Base-by-base conservation (phyloP, 2,888 invertebrate species). In the Ceriagrion tenellum region DNA sequence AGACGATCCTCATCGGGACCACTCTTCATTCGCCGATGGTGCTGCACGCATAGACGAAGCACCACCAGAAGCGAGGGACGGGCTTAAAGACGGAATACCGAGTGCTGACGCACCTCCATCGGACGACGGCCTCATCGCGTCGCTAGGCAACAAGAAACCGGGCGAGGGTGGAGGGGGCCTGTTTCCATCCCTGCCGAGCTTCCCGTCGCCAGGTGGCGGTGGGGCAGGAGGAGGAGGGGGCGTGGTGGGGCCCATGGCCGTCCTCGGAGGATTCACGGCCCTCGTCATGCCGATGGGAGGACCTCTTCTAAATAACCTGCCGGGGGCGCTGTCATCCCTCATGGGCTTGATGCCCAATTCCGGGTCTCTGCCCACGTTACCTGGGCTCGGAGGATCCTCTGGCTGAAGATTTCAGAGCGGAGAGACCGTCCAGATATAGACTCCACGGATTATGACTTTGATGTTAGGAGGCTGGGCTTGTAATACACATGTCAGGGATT, bases 211-310 rank as follows among this genome's bases (percentile, higher is more conserved):
- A n/a, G 93, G 20, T 18, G 69, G 63, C 13, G 26, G 16, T 6
- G 63, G 30, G 47, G 55, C 16, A 4, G 81, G 81, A 1, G 63
- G 35, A 0, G 91, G 91, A 13, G 74, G 93, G 12, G 63, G 69
- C 20, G 26, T 47, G 12, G 30, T 93, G 4, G 93, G 93, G 47
- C 93, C 93, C 26, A 93, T 93, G 69, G 93, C 93, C 3, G 47
- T 93, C 10, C 40, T 93, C 13, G 93, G 93, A 23, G 93, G 93
- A 12, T 93, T 93, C n/a, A 63, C 93, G 12, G 93, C 93, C 0
- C 47, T 93, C 10, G n/a, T 93, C n/a, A 74, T 93, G 93, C 93
- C 93, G 26, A 20, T 93, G 26, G 47, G 63, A 18, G 93, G 93
- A 20, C 47, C 63, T 18, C 20, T 93, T 3, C 23, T 93, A 13